Evolutionary conservation across 2,113 vertebrate genomes (phyloP), one percentile per base, ranked within the genome.

Genomic region (Casuarius casuarius): DNA sequence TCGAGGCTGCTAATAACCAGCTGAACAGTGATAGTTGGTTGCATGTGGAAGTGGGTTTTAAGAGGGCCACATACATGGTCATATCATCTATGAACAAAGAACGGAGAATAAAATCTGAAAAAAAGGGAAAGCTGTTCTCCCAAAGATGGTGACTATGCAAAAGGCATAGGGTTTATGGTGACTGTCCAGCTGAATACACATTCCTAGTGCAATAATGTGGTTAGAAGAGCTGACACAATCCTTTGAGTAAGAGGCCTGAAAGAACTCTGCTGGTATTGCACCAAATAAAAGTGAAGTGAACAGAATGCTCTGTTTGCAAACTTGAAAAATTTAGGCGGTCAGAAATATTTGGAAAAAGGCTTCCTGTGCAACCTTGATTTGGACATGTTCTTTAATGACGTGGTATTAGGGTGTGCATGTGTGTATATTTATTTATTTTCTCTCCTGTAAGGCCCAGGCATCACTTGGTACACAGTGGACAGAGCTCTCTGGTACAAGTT

Each of bases 181-280:
- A 89, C 72, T 31, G 66, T 79, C 56, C 70, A 93, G 29, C 29
- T 84, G 80, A 84, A 72, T 70, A 48, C 23, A 48, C 58, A 61
- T 92, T 96, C 70, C 33, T 49, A n/a, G 48, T 38, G 31, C 71
- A 76, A 22, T 49, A 48, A 65, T 93, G 83, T 84, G 84, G 94
- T 92, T 89, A 87, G 52, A 93, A 92, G 58, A 84, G 58, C 65
- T 92, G 89, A 92, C 73, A 94, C 31, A 84, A 89, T 90, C 73
- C 76, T 93, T 65, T 93, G 42, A 74, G 46, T 52, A 68, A 90
- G 71, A 84, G 40, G 38, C 31, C 29, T 46, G 62, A 84, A 67
- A 52, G 48, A 95, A 72, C 86, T 84, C 65, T 84, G 19, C 77
- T 91, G 46, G 17, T 89, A 84, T 33, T 81, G 56, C 7, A 56